Conservation (phyloP, 2,113 vertebrate species). For the Edolisoma coerulescens region DNA sequence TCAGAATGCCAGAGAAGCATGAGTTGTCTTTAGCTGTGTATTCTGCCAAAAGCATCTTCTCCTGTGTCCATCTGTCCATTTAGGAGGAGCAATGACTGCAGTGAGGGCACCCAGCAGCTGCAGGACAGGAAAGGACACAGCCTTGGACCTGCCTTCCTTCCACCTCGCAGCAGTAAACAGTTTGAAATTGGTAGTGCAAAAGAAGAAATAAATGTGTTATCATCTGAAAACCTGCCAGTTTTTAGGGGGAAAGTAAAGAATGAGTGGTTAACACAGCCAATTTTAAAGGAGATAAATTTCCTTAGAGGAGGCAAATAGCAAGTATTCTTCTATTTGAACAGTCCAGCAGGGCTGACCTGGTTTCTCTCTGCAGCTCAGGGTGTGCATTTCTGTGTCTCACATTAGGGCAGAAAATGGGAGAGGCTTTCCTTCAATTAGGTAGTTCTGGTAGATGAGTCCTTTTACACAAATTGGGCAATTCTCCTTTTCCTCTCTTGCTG, state of each 20-base stretch:
- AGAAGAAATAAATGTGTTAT: background rate
- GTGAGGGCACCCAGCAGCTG: background rate
- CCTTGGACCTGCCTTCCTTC: background rate
- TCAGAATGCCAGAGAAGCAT: background rate
- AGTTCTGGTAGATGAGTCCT: background rate
- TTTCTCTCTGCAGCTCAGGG: background rate
- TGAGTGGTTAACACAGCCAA: background rate
- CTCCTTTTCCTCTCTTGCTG: background rate
- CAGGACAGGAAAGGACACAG: background rate
- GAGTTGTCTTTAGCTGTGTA: background rate
- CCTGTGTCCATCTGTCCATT: rapidly evolving
- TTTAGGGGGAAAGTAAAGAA: background rate
- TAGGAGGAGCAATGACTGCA: background rate
- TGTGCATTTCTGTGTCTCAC: background rate
- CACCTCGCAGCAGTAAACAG: background rate
- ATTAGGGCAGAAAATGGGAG: background rate
- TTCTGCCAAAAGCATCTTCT: background rate
- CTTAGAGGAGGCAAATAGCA: background rate
- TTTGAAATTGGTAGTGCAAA: background rate
- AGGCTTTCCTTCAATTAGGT: background rate
- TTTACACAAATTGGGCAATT: background rate
- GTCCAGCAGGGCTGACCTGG: background rate
- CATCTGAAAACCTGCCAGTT: background rate
- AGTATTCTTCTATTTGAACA: background rate
- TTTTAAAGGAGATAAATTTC: constrained; percentile 10